Conservation (phyloP, 2,888 invertebrate genomes). For the Microplitis deprimator region DNA sequence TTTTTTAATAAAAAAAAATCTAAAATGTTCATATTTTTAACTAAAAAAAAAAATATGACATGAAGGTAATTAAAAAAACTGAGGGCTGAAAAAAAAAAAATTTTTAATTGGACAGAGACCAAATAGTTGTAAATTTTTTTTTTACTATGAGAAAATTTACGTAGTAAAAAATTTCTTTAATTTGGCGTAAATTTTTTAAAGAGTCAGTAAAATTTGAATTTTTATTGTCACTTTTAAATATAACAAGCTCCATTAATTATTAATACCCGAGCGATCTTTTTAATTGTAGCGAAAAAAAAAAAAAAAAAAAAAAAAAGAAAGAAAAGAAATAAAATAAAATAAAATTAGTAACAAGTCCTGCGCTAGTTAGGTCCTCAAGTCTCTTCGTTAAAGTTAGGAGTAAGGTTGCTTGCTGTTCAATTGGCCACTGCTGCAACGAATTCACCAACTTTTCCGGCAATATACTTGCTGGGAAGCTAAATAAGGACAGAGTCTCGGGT, state of each 20-base stretch:
- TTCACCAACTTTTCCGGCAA: conserved; percentile 46
- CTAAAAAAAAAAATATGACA: no score
- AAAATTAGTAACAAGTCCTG: conserved; percentile 16
- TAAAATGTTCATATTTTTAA: no score
- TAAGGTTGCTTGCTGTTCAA: conserved; percentile 36
- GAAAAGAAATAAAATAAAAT: no score
- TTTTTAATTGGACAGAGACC: no score
- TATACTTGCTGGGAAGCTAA: conserved; percentile 3
- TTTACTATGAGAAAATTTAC: no score
- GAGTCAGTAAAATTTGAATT: no score
- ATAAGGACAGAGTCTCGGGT: conserved; percentile 24
- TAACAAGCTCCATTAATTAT: not conserved
- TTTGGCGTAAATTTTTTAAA: no score
- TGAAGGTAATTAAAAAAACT: no score
- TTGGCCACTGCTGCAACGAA: conserved; percentile 42
- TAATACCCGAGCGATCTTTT: not conserved
- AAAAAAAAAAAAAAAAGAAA: not conserved
- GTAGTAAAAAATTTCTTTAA: no score
- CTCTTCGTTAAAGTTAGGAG: conserved; percentile 40
- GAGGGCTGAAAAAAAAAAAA: no score
- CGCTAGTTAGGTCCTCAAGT: conserved; percentile 4
- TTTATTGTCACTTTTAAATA: not conserved
- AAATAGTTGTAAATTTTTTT: no score
- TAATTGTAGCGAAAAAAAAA: conserved; percentile 1
- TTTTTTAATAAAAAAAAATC: no score